Evolutionary conservation across 2,797 vertebrate species (phyloP), one percentile per base, ranked within the genome.

Genomic region (Hippopotamyrus pictus): DNA sequence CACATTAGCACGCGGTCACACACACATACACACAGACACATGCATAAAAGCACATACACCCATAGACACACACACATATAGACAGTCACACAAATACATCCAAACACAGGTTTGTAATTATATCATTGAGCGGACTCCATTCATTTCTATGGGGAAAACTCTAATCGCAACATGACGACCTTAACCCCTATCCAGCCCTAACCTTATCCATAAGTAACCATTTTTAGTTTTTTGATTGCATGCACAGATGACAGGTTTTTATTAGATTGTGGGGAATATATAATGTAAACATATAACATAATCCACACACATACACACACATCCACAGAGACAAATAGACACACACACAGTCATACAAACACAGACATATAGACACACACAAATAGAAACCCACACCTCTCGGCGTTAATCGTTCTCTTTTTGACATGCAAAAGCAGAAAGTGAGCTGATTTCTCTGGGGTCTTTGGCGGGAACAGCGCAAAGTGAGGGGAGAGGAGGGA

Each of bases 401-500:
- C 93, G 93, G 92, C 93, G 94, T 94, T 96, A 96, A 96, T 96
- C 95, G 94, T 94, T 94, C 91, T 91, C 93, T 96, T 96, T 96
- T 96, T 96, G 94, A 96, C 94, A 96, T 96, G 96, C 95, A 96
- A 96, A 96, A 94, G 94, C 89, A 73, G 95, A 96, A 96, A 96
- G 94, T 96, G 96, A 96, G 96, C 96, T 95, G 95, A 96, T 96
- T 96, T 94, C 93, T 95, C 93, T 82, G 92, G 91, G 89, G 93
- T 87, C 92, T 91, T 91, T 82, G 48, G 91, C 86, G 25, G 94
- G 93, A 93, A 90, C 92, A 93, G 89, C 91, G 94, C 89, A 84
- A 53, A 92, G 91, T 88, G 17, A 53, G 57, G 89, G 29, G 89
- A 76, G 87, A 89, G 84, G 79, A 90, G 92, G 93, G 91, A 92